Conservation (phyloP, 2,113 vertebrate species). For the Hyperopisus bebe region DNA sequence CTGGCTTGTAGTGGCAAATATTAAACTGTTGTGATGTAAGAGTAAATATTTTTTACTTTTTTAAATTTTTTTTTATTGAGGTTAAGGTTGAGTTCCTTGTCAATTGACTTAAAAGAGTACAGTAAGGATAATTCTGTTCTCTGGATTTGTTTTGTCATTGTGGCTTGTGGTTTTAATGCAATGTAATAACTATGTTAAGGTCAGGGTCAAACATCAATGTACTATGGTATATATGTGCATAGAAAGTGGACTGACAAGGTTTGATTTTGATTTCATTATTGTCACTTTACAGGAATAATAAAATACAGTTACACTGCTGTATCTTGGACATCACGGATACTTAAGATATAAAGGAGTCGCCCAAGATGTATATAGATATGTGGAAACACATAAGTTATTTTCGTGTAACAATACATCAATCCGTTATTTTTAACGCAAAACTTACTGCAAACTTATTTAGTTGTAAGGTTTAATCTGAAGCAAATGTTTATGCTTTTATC, state of each 20-base stretch:
- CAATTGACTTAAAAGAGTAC: background rate
- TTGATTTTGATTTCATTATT: background rate
- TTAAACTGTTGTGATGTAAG: slow-evolving; percentile 31
- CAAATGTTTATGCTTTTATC: background rate
- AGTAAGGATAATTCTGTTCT: slow-evolving; percentile 12
- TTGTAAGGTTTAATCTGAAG: background rate
- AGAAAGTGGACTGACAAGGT: background rate
- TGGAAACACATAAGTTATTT: background rate
- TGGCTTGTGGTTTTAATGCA: background rate
- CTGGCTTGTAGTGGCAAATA: slow-evolving; percentile 35
- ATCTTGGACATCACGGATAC: background rate
- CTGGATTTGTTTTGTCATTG: background rate
- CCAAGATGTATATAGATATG: no score
- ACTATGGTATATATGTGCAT: background rate
- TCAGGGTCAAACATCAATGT: background rate
- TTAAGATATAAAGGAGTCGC: no score
- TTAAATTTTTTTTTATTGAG: background rate
- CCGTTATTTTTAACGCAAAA: background rate
- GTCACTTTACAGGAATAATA: background rate
- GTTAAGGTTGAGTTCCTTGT: slow-evolving; percentile 1
- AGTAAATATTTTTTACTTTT: slow-evolving; percentile 17
- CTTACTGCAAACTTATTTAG: background rate
- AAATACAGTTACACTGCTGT: background rate
- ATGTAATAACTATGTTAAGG: background rate
- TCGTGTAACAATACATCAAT: background rate